Base-by-base conservation (phyloP, 2,113 vertebrate species). In the Indicator maculatus region DNA sequence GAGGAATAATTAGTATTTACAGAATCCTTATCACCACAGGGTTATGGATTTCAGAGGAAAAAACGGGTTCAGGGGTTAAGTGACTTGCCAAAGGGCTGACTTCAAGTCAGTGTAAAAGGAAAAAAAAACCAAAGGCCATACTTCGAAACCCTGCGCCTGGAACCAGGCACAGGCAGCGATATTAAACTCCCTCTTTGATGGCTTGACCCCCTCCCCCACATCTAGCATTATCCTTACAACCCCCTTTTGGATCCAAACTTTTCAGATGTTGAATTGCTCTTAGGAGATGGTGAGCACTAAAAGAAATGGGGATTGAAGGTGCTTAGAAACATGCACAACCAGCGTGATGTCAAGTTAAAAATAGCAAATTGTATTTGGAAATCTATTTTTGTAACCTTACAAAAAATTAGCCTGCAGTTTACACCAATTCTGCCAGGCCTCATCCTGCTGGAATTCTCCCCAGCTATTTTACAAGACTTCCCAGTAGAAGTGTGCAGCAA, bases 251-350 rank as follows among this genome's bases (percentile, higher is more conserved):
- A 91, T 86, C 85, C 95, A 81, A 88, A 93, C 61, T 79, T 83
- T 81, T 93, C 86, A 93, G 91, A 80, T 50, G 82, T 18, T 75
- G 79, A 94, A 95, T 86, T 90, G 69, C 93, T 91, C 83, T 81
- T 88, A 77, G 82, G 87, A 93, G 96, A 93, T 77, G 87, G 69
- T 41, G 69, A 95, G 41, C 81, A 44, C 94, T 91, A 69, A 89
- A 95, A 82, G 66, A 93, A 93, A 85, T 56, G 84, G 89, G 74
- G 89, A 92, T 41, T 3, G 41, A 93, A 91, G 91, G 84, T 80
- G 93, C 89, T 94, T 50, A 74, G 78, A 89, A 92, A 76, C 1
- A 5, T 23, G 66, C 76, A 21, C 88, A 65, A 81, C 86, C 89
- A 60, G 64, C 77, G 75, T 13, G 72, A 91, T 50, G 65, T 2